Evolutionary conservation across 2,888 invertebrate genomes (phyloP).

Genomic region (Limnephilus auricula): DNA sequence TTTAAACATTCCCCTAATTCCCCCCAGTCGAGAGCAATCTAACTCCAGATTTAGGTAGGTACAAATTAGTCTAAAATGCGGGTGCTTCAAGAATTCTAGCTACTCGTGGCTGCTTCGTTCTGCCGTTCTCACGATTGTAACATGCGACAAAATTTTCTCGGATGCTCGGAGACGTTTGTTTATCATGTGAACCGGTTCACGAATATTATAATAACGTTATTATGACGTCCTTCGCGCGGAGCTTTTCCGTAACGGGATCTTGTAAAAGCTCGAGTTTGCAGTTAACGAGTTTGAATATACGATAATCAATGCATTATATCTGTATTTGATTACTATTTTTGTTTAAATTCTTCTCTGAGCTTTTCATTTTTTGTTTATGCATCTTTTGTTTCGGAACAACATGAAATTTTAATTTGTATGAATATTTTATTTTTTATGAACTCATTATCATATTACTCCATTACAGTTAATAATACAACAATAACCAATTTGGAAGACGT

Average conservation of each 20-base stretch:
- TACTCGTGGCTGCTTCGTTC: background rate
- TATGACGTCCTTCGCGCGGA: background rate
- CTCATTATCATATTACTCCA: too few species aligned
- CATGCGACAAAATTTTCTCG: background rate
- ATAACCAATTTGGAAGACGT: too few species aligned
- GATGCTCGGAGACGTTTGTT: background rate
- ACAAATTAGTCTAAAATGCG: slow-evolving; percentile 48
- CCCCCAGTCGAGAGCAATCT: slow-evolving; percentile 31
- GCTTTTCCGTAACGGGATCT: background rate
- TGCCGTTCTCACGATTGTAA: slow-evolving; percentile 18
- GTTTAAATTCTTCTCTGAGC: too few species aligned
- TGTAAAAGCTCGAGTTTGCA: background rate
- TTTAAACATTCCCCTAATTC: slow-evolving; percentile 43
- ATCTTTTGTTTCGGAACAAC: too few species aligned
- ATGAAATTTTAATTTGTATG: too few species aligned
- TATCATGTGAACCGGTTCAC: background rate
- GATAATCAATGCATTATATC: too few species aligned
- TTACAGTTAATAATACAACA: too few species aligned
- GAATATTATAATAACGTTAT: background rate
- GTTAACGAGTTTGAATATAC: too few species aligned
- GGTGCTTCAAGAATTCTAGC: slow-evolving; percentile 9
- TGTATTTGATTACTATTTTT: too few species aligned
- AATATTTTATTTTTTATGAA: too few species aligned
- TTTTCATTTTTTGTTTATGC: too few species aligned
- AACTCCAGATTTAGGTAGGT: slow-evolving; percentile 17